phyloP scores from a whole-genome alignment of 2,888 invertebrate species.

The Flexamia atlantica region DNA sequence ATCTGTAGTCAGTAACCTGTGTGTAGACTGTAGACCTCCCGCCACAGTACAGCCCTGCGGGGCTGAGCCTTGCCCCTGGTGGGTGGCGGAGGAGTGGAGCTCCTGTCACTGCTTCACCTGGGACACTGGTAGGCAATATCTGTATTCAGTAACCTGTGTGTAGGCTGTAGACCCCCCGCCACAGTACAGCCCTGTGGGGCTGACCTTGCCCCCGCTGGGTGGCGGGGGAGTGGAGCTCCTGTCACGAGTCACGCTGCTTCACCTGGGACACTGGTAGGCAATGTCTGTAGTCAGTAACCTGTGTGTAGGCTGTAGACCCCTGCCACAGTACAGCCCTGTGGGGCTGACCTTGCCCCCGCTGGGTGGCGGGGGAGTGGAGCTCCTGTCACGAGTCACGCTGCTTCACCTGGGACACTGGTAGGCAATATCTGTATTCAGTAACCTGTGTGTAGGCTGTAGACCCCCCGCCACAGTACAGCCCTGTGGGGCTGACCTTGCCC shows the following conservation, averaged over 20 bases:
- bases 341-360: constrained; percentile 81
- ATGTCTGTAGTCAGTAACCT: constrained; percentile 17
- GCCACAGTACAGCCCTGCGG: constrained; percentile 82
- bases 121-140: constrained; percentile 80
- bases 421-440: constrained; percentile 72
- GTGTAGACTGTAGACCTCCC: constrained; percentile 82
- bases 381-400: constrained; percentile 86
- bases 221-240: constrained; percentile 84
- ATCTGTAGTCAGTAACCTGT: constrained; percentile 71
- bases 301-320: constrained; percentile 83
- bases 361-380: constrained; percentile 86
- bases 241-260: constrained; percentile 88
- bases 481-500: constrained; percentile 82
- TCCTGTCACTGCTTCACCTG: constrained; percentile 86
- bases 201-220: constrained; percentile 84
- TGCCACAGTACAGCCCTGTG: constrained; percentile 81
- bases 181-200: constrained; percentile 82
- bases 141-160: constrained; percentile 75
- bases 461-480: constrained; percentile 80
- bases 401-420: constrained; percentile 85
- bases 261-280: constrained; percentile 83
- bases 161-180: constrained; percentile 80
- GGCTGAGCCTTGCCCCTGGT: constrained; percentile 80
- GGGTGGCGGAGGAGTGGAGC: constrained; percentile 86
- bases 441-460: constrained; percentile 80